A percentile compares a stretch with the other conserved stretches of the same genome.
Evolutionary conservation across 2,113 vertebrate species (phyloP).

Genomic region (Lycaon pictus): DNA sequence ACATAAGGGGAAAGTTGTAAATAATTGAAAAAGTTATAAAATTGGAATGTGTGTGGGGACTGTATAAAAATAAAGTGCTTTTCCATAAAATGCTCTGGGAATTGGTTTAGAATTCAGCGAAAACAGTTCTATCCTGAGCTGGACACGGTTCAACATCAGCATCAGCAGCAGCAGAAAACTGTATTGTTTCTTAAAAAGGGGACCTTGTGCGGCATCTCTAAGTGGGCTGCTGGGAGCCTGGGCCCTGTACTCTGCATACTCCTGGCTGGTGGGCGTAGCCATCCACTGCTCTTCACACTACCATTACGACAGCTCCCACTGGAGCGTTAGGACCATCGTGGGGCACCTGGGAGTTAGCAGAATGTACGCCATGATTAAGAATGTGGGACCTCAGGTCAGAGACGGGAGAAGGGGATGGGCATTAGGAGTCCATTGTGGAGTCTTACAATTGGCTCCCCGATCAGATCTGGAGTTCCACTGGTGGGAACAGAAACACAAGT

Average conservation of each 20-base stretch:
- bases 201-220: background rate
- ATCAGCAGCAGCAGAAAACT: background rate
- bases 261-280: background rate
- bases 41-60: background rate
- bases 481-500: background rate
- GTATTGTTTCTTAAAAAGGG: background rate
- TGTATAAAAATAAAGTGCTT: slow-evolving; percentile 44
- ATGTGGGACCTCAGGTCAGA: background rate
- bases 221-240: background rate
- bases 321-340: background rate
- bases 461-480: background rate
- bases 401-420: background rate
- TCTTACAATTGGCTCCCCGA: background rate
- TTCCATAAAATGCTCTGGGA: slow-evolving; percentile 34
- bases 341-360: background rate
- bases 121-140: slow-evolving; percentile 4
- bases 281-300: background rate
- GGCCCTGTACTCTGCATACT: too few relatives aligned
- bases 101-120: slow-evolving; percentile 45
- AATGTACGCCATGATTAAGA: background rate
- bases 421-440: background rate
- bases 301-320: background rate
- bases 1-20: slow-evolving; percentile 27
- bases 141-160: background rate
- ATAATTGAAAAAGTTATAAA: slow-evolving; percentile 40